phyloP scores from a whole-genome alignment of 2,113 vertebrate genomes.

The Triplophysa siluroides region DNA sequence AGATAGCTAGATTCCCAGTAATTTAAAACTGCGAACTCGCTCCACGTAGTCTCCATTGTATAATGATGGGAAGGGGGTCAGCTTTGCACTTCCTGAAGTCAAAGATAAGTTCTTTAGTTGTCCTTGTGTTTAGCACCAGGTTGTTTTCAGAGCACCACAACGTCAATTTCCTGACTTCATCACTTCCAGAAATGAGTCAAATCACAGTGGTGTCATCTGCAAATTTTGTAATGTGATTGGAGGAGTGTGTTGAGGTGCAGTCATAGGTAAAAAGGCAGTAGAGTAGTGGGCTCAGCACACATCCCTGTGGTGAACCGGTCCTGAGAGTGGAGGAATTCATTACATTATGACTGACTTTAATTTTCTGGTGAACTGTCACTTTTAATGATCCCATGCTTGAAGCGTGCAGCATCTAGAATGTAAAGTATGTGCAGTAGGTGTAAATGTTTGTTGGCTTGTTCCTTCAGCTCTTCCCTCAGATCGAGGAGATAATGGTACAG shows the following conservation, averaged over 20 bases:
- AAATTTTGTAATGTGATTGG: background rate
- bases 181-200: background rate
- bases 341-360: too few species aligned
- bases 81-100: slow-evolving; percentile 3
- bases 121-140: background rate
- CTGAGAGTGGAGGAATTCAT: too few species aligned
- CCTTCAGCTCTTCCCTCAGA: slow-evolving; percentile 80
- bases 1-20: too few species aligned
- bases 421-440: background rate
- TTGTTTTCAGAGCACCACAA: slow-evolving; percentile 8
- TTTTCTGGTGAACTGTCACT: too few species aligned
- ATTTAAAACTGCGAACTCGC: too few species aligned
- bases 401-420: background rate
- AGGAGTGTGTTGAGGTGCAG: background rate
- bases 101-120: background rate
- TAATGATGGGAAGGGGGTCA: background rate
- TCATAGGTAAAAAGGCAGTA: background rate
- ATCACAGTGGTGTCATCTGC: too few species aligned
- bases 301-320: background rate
- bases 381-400: background rate
- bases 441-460: slow-evolving; percentile 19
- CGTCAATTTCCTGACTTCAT: background rate
- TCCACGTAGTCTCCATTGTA: too few species aligned
- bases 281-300: background rate
- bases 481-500: slow-evolving; percentile 83